Conservation (phyloP, 2,113 vertebrate species). For the Chitala chitala region DNA sequence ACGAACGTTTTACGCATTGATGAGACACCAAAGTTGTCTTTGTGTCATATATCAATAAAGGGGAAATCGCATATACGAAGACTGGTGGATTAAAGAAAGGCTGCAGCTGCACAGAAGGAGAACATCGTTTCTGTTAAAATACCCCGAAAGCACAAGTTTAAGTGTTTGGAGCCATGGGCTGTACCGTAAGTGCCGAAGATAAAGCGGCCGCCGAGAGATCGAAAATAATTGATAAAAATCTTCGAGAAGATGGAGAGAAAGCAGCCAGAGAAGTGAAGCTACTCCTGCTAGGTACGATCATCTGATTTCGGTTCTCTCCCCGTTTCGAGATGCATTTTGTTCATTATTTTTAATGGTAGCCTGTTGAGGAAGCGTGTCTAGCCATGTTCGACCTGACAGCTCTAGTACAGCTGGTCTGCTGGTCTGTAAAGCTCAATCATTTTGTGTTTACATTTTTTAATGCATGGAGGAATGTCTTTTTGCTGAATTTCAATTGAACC, state of each 20-base stretch:
- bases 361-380: too few relatives aligned
- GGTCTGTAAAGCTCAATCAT: too few relatives aligned
- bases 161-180: slow-evolving; percentile 75
- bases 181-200: slow-evolving; percentile 89
- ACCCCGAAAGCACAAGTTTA: slow-evolving; percentile 16
- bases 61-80: neutral
- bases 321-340: neutral
- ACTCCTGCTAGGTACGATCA: slow-evolving; percentile 77
- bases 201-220: slow-evolving; percentile 90
- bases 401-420: too few relatives aligned
- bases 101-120: neutral
- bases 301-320: neutral
- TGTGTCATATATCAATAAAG: neutral
- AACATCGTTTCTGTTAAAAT: neutral
- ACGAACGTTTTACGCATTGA: neutral
- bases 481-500: too few relatives aligned
- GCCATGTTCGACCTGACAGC: too few relatives aligned
- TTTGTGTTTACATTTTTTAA: too few relatives aligned
- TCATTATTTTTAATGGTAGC: neutral
- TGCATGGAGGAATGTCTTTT: too few relatives aligned
- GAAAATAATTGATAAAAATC: slow-evolving; percentile 94
- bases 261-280: slow-evolving; percentile 89
- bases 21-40: neutral
- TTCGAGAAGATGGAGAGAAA: slow-evolving; percentile 91
- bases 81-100: neutral